phyloP scores from a whole-genome alignment of 1,140 invertebrate genomes.

The Acromyrmex echinatior region DNA sequence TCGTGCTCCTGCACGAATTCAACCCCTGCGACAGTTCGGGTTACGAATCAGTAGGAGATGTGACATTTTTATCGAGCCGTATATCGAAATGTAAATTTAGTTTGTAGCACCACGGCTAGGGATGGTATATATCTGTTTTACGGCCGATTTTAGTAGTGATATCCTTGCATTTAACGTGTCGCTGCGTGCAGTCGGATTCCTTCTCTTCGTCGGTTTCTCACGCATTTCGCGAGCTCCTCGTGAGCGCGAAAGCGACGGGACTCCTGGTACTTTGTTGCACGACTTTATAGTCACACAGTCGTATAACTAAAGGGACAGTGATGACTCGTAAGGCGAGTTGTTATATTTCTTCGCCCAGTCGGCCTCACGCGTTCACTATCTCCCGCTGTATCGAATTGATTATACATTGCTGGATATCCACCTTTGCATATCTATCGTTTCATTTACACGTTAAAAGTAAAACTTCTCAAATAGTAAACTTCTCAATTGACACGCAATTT shows the following conservation, averaged over 20 bases:
- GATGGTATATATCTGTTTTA: constrained; percentile 79
- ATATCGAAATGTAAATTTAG: constrained; percentile 83
- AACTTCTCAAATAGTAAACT: too few species aligned
- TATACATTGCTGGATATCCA: constrained; percentile 3
- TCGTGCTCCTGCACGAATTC: background rate
- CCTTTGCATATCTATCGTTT: background rate
- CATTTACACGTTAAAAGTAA: background rate
- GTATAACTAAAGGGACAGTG: constrained; percentile 55
- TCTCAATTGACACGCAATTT: background rate
- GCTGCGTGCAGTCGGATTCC: constrained; percentile 60
- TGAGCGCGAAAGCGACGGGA: background rate
- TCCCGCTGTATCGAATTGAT: background rate
- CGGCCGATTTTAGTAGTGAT: constrained; percentile 81
- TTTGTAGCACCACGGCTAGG: constrained; percentile 63
- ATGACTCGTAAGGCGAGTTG: constrained; percentile 40
- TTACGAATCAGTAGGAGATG: constrained; percentile 64
- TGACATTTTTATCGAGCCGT: constrained; percentile 82
- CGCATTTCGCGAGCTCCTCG: background rate
- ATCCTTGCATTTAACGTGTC: constrained; percentile 80
- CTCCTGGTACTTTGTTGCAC: constrained; percentile 45
- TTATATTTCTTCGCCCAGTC: constrained; percentile 27
- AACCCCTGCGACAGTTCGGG: constrained; percentile 43
- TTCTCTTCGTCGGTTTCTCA: constrained; percentile 33
- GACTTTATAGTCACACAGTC: constrained; percentile 54
- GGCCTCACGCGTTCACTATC: background rate